phyloP scores from a whole-genome alignment of 2,888 invertebrate genomes.

The Catocala fraxini region DNA sequence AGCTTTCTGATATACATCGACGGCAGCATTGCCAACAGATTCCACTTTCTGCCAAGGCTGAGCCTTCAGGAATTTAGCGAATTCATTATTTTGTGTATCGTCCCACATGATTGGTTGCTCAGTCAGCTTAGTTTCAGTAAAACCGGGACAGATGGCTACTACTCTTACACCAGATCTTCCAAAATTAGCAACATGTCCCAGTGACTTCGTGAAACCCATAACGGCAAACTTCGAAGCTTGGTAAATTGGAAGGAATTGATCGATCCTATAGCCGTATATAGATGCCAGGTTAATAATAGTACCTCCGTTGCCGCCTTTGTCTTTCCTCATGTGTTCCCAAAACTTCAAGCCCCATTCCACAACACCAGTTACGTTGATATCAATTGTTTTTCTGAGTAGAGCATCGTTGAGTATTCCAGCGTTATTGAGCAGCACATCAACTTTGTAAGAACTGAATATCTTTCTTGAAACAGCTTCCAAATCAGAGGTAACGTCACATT shows the following conservation, averaged over 20 bases:
- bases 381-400: constrained; percentile 58
- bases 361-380: constrained; percentile 70
- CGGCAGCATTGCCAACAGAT: constrained; percentile 63
- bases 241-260: constrained; percentile 86
- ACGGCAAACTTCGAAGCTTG: constrained; percentile 88
- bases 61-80: constrained; percentile 35
- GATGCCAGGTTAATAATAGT: constrained; percentile 90
- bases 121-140: constrained; percentile 74
- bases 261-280: constrained; percentile 84
- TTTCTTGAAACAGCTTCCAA: constrained; percentile 71
- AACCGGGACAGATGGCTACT: constrained; percentile 85
- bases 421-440: constrained; percentile 80
- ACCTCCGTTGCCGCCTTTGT: constrained; percentile 87
- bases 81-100: constrained; percentile 40
- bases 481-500: constrained; percentile 84
- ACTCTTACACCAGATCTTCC: constrained; percentile 83
- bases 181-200: constrained; percentile 77
- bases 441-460: constrained; percentile 63
- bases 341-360: constrained; percentile 82
- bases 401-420: constrained; percentile 71
- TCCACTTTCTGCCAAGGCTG: constrained; percentile 65
- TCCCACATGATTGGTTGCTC: constrained; percentile 35
- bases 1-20: constrained; percentile 69
- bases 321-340: constrained; percentile 87
- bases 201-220: constrained; percentile 81